These are phyloP conservation scores for Phymanthus crucifer DNA, from an alignment of 92 coral and sea anemone species.

Conservation along the genomic window DNA sequence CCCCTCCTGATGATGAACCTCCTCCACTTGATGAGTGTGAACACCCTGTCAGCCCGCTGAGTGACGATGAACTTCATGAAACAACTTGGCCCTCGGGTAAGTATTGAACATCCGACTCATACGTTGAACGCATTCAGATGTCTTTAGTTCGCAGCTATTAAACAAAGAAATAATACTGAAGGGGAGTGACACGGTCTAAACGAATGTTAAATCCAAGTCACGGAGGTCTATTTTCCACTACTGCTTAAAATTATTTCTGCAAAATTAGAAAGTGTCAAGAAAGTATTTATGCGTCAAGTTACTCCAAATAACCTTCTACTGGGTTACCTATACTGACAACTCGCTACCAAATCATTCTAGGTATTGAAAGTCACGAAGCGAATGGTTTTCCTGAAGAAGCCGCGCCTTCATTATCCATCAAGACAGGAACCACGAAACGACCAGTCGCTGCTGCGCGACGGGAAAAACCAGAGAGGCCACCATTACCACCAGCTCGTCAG, in stretches of 20 bases:
- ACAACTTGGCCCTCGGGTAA: slow-evolving; percentile 25
- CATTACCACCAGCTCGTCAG: neutral
- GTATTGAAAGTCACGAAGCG: neutral
- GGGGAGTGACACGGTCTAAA: no score
- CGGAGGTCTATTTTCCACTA: no score
- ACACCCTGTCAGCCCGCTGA: slow-evolving; percentile 88
- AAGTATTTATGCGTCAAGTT: no score
- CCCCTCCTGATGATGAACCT: slow-evolving; percentile 91
- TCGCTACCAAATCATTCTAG: neutral
- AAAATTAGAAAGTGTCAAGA: no score
- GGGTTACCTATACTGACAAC: no score
- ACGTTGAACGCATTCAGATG: no score
- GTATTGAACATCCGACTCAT: neutral
- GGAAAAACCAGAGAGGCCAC: slow-evolving; percentile 10
- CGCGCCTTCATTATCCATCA: neutral
- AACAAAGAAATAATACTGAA: no score
- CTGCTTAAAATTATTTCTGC: no score
- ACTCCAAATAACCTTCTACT: no score
- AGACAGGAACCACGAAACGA: neutral
- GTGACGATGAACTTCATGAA: slow-evolving; percentile 67
- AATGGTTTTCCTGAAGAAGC: slow-evolving; percentile 1
- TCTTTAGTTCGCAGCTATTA: no score
- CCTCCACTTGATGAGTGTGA: slow-evolving; percentile 99
- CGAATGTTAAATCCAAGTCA: no score
- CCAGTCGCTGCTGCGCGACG: slow-evolving; percentile 15